phyloP scores from a whole-genome alignment of 1,140 invertebrate genomes.

The Lanistes nyassanus region DNA sequence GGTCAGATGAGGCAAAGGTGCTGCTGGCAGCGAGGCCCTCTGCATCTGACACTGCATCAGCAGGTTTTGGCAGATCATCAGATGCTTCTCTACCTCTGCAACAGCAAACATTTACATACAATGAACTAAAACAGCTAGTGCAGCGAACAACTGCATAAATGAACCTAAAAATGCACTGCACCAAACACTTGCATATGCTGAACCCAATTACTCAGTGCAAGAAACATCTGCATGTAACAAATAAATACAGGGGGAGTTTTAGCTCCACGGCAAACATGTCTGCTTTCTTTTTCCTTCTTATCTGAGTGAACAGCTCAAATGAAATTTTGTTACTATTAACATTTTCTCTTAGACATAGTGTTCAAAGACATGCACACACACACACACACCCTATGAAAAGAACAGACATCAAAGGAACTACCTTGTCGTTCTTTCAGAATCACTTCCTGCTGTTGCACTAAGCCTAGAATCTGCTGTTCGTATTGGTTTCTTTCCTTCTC shows the following conservation, averaged over 20 bases:
- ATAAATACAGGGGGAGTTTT: too few species aligned
- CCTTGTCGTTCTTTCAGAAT: conserved; percentile 48
- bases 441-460: conserved; percentile 47
- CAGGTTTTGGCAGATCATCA: conserved; percentile 45
- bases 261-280: background rate
- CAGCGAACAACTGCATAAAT: too few species aligned
- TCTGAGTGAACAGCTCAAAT: too few species aligned
- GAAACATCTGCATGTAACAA: too few species aligned
- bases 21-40: background rate
- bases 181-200: background rate
- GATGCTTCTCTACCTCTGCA: conserved; percentile 43
- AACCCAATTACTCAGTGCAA: too few species aligned
- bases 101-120: conserved; percentile 26
- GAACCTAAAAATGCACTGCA: too few species aligned
- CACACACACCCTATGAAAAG: background rate
- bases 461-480: conserved; percentile 40
- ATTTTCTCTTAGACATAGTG: too few species aligned
- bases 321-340: too few species aligned
- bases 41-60: background rate
- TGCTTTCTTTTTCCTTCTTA: background rate
- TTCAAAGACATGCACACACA: background rate
- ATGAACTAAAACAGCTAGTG: too few species aligned
- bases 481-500: conserved; percentile 43
- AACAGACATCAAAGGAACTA: background rate
- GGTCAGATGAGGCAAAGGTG: background rate